Evolutionary conservation across 1,140 invertebrate species (phyloP).

Genomic region (Bombus polaris): DNA sequence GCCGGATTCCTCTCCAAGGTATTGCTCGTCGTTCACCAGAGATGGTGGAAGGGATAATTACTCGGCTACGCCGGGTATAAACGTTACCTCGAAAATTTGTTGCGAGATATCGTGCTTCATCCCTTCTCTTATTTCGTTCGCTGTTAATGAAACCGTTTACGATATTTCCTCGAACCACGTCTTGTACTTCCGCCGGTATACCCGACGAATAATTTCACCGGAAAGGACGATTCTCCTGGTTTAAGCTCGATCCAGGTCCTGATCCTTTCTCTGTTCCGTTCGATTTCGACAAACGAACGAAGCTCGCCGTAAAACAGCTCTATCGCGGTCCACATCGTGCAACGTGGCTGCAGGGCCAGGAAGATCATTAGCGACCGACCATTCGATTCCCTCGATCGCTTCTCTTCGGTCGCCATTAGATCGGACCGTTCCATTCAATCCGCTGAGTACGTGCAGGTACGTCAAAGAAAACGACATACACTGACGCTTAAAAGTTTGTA

Average conservation of each 20-base stretch:
- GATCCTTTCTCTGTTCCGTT: background rate
- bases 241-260: too few species aligned
- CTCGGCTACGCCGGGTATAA: slow-evolving; percentile 8
- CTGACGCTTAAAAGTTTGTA: background rate
- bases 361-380: slow-evolving; percentile 40
- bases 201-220: background rate
- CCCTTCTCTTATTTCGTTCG: background rate
- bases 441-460: background rate
- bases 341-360: background rate
- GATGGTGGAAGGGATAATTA: slow-evolving; percentile 17
- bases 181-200: background rate
- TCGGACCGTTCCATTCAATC: slow-evolving; percentile 9
- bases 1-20: slow-evolving; percentile 18
- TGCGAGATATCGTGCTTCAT: background rate
- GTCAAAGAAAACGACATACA: slow-evolving; percentile 10
- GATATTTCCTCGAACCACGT: background rate
- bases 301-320: slow-evolving; percentile 36
- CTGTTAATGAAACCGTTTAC: slow-evolving; percentile 18
- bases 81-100: slow-evolving; percentile 31
- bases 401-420: slow-evolving; percentile 16
- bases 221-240: background rate
- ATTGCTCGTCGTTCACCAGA: background rate
- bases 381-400: background rate
- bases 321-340: slow-evolving; percentile 33
- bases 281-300: slow-evolving; percentile 23